A percentile compares a stretch with the other conserved stretches of the same genome.
Evolutionary conservation across 2,113 vertebrate genomes (phyloP).

Genomic region (Nycticryphes semicollaris): DNA sequence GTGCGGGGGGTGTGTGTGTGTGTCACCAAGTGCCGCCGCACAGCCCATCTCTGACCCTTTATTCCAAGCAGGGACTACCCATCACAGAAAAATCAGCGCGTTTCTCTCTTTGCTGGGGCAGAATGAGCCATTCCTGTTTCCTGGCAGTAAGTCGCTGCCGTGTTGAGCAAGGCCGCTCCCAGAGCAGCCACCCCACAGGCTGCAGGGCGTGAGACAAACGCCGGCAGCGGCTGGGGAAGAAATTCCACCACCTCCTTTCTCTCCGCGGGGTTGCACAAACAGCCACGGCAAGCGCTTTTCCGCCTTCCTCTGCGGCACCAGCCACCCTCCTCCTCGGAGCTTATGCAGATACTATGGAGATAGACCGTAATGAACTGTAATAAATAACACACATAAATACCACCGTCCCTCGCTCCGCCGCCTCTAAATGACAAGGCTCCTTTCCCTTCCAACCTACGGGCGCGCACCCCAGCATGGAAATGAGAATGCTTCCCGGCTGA

Average conservation of each 20-base stretch:
- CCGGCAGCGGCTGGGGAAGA: not conserved
- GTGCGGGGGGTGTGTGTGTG: no score
- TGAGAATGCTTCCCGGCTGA: not conserved
- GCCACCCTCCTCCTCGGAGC: not conserved
- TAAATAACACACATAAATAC: not conserved
- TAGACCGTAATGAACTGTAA: not conserved
- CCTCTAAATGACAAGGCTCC: constrained; percentile 15
- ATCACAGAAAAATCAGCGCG: accelerated
- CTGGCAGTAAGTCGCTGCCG: not conserved
- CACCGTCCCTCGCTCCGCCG: not conserved
- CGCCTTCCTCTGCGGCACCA: not conserved
- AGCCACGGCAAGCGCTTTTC: not conserved
- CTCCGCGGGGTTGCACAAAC: not conserved
- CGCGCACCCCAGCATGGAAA: not conserved
- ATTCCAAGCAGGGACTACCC: accelerated
- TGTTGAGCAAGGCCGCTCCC: not conserved
- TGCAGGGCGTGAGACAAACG: not conserved
- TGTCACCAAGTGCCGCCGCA: not conserved
- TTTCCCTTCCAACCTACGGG: not conserved
- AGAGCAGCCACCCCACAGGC: not conserved
- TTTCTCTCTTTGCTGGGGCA: accelerated
- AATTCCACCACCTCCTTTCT: not conserved
- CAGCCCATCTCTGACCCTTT: accelerated
- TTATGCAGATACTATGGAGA: not conserved
- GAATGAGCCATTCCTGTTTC: not conserved